Conservation (phyloP, 2,113 vertebrate genomes). For the Azemiops feae region DNA sequence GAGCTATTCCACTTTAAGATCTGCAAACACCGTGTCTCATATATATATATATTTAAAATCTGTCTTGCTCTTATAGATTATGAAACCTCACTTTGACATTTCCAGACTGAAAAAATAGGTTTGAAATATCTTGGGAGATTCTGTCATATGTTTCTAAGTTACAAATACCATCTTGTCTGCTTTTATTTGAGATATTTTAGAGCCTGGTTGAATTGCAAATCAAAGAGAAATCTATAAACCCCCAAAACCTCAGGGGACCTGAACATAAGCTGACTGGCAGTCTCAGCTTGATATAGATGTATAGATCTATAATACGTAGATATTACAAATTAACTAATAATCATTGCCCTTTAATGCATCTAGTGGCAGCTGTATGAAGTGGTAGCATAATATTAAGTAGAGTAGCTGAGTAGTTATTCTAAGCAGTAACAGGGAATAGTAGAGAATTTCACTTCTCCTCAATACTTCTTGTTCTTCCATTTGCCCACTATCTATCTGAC, state of each 20-base stretch:
- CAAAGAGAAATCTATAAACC: neutral
- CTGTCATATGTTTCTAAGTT: neutral
- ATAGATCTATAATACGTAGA: neutral
- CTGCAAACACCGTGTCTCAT: no score
- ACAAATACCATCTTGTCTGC: conserved; percentile 1
- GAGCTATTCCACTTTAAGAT: neutral
- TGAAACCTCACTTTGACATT: neutral
- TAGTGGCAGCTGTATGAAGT: neutral
- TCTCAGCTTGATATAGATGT: neutral
- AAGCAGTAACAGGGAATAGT: neutral
- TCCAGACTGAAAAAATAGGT: neutral
- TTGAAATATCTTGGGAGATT: conserved; percentile 9
- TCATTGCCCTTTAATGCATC: neutral
- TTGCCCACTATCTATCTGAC: neutral
- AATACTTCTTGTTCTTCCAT: neutral
- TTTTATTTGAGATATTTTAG: conserved; percentile 6
- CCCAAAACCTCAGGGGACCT: neutral
- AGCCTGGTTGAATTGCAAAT: neutral
- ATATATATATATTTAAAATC: neutral
- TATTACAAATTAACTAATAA: neutral
- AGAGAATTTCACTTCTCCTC: neutral
- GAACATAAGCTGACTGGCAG: neutral
- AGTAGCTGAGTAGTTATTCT: neutral
- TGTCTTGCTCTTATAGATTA: neutral
- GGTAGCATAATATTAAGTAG: neutral